phyloP scores from a whole-genome alignment of 2,888 invertebrate species.

The Synergus umbraculus region DNA sequence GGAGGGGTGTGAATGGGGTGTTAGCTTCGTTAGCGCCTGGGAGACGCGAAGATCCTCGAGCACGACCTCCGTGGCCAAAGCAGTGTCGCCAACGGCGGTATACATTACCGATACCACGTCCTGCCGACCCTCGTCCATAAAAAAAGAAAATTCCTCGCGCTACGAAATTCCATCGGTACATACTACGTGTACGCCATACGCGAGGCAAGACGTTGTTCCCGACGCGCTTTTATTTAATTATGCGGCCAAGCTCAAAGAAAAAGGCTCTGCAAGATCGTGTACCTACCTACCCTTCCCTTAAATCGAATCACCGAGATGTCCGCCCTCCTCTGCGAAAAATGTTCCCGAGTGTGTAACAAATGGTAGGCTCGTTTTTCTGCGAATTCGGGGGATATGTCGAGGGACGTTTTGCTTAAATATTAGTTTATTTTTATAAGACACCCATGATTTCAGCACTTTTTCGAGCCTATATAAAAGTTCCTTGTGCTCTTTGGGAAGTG shows the following conservation, averaged over 20 bases:
- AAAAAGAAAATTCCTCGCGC: constrained; percentile 48
- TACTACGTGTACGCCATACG: constrained; percentile 17
- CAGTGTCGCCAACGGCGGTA: constrained; percentile 46
- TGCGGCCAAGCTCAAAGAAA: constrained; percentile 36
- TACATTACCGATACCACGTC: constrained; percentile 49
- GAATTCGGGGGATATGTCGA: not conserved
- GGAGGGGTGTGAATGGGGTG: constrained; percentile 58
- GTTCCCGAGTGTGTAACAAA: not conserved
- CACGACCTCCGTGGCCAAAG: constrained; percentile 55
- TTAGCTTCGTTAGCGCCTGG: constrained; percentile 67
- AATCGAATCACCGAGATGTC: constrained; percentile 6
- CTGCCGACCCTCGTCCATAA: constrained; percentile 42
- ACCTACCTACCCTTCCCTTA: not conserved
- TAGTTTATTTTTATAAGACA: not conserved
- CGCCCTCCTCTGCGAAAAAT: not conserved
- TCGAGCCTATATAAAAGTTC: too few relatives aligned
- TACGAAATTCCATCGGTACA: constrained; percentile 49
- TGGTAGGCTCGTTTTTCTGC: constrained; percentile 7
- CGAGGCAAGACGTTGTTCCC: constrained; percentile 14
- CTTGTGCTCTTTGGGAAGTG: not conserved
- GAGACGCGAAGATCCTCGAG: constrained; percentile 47
- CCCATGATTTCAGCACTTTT: too few relatives aligned
- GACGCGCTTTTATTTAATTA: constrained; percentile 36
- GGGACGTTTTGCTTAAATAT: not conserved
- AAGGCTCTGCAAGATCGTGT: constrained; percentile 1